Conservation (phyloP, 1,140 invertebrate species). For the Sarcophaga peregrina region DNA sequence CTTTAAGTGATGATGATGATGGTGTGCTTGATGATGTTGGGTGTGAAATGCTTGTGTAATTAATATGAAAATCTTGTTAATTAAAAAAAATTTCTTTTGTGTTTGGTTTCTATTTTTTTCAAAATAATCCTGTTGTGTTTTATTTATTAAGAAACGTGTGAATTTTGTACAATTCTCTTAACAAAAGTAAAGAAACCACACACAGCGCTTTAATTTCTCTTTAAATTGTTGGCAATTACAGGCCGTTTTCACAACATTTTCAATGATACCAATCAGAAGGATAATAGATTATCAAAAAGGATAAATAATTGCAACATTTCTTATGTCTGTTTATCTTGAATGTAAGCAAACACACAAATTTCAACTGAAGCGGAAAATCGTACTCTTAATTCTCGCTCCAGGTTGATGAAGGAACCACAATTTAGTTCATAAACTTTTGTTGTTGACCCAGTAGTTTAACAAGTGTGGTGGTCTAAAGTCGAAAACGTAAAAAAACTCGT, state of each 20-base stretch:
- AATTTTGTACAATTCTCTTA: neutral
- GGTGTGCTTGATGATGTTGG: neutral
- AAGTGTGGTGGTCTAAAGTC: slow-evolving; percentile 4
- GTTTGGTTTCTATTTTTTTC: neutral
- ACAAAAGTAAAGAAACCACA: neutral
- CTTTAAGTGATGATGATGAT: neutral
- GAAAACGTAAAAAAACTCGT: neutral
- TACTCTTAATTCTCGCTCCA: neutral
- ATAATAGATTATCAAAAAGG: neutral
- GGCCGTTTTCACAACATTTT: neutral
- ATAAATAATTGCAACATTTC: neutral
- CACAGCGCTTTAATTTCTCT: neutral
- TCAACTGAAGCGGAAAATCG: slow-evolving; percentile 7
- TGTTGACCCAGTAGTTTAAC: neutral
- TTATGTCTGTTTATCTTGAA: no score
- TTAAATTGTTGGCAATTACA: slow-evolving; percentile 21
- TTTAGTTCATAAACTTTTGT: neutral
- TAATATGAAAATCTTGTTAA: neutral
- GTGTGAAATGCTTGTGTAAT: neutral
- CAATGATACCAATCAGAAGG: neutral
- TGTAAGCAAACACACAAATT: neutral
- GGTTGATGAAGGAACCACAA: neutral
- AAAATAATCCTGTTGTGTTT: neutral
- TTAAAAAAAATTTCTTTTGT: neutral
- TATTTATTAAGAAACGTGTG: neutral